Evolutionary conservation across 2,888 invertebrate genomes (phyloP).

Genomic region (Tiliacea aurago): DNA sequence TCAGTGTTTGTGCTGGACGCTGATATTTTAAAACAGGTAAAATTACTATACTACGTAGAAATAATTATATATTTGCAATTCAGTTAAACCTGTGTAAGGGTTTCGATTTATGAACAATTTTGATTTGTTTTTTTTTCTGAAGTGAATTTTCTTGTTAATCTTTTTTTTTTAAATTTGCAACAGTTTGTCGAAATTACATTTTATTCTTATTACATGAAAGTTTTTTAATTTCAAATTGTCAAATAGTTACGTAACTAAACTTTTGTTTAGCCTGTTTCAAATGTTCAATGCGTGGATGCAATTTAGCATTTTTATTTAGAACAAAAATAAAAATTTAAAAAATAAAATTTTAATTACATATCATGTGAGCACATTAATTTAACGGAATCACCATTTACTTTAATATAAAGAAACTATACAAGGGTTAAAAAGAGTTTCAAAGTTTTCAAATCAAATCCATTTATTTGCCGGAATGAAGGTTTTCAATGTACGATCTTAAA

Average conservation of each 20-base stretch:
- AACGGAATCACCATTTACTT: background rate
- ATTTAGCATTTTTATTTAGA: background rate
- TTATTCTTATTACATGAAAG: background rate
- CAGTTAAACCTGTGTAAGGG: background rate
- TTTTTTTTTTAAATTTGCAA: background rate
- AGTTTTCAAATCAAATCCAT: no score
- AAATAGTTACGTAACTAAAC: background rate
- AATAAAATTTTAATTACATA: no score
- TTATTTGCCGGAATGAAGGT: no score
- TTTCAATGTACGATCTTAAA: no score
- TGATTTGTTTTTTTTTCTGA: background rate
- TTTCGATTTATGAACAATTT: background rate
- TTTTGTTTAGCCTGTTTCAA: background rate
- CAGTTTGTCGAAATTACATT: background rate
- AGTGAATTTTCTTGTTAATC: background rate
- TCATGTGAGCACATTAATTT: background rate
- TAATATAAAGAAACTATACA: background rate
- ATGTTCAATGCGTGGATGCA: background rate
- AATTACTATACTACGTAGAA: background rate
- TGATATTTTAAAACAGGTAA: slow-evolving; percentile 75
- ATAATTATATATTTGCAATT: no score
- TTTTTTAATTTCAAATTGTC: background rate
- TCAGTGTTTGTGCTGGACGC: slow-evolving; percentile 79
- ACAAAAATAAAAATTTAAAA: no score
- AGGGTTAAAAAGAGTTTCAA: background rate